A percentile compares a stretch with the other conserved stretches of the same genome.
phyloP scores from a whole-genome alignment of 2,797 vertebrate species.

The Diglossa cyanea region DNA sequence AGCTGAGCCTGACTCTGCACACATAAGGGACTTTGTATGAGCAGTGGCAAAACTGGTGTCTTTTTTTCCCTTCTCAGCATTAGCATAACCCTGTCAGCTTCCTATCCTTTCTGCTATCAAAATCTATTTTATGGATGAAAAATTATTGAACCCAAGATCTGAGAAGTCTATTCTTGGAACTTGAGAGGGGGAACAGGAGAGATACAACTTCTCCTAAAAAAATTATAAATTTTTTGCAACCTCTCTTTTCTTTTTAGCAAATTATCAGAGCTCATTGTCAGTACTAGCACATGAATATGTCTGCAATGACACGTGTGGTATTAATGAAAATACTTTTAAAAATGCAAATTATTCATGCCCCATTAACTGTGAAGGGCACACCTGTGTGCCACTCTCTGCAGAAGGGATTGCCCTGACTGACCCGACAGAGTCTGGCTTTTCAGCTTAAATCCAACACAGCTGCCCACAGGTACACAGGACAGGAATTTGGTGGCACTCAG shows the following conservation, averaged over 20 bases:
- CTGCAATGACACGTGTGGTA: fast-evolving
- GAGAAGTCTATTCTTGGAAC: background rate
- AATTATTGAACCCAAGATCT: background rate
- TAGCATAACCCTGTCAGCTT: background rate
- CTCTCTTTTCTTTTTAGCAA: background rate
- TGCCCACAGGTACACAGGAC: fast-evolving
- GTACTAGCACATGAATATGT: background rate
- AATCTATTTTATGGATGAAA: background rate
- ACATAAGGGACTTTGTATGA: background rate
- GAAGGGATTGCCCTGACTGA: background rate
- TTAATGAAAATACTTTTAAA: background rate
- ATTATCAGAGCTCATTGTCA: background rate
- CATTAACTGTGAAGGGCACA: background rate
- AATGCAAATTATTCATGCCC: background rate
- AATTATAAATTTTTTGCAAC: background rate
- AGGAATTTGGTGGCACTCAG: background rate
- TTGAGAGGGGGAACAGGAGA: fast-evolving
- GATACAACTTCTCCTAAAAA: background rate
- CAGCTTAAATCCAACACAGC: background rate
- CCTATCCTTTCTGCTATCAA: fast-evolving
- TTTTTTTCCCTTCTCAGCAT: background rate
- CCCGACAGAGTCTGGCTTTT: background rate
- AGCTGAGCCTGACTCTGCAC: background rate
- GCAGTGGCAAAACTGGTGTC: background rate
- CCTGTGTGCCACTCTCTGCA: background rate